Evolutionary conservation across 64 coral and sea anemone genomes (phyloP), one percentile per base, ranked within the genome.

Genomic region (Catalaphyllia jardinei): DNA sequence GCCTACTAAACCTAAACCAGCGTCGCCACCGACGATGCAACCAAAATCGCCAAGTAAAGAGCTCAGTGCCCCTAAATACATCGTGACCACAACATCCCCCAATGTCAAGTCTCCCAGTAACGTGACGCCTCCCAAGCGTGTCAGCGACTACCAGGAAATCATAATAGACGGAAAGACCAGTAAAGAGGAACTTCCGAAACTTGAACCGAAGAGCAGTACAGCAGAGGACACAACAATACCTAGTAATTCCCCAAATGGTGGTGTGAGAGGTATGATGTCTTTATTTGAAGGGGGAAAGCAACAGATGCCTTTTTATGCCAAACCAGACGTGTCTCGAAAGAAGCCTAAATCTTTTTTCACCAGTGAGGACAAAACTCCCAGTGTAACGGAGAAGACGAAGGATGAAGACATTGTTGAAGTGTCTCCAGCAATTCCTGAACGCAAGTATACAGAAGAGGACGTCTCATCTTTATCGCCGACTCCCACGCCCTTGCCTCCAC

Each of bases 321-420:
- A 92, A 92, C 90, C 90, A 18, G 90, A 92, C 14, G 57, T 71
- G 29, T 51, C 74, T 19, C 77, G 72, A 57, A 92, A 86, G 52
- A 87, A 57, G 5, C 30, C 33, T 9, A 75, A 20, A 5, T 8
- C 61, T 12, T 22, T 77, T 38, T 46, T 19, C 75, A 77, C 15
- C 75, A 76, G 17, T 27, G n/a, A 31, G 30, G 7, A 24, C 17
- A 8, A 77, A 77, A 8, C 31, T 52, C 75, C 49, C 31, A 46
- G 19, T 46, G 31, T 38, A 46, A 77, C 29, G 4, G 31, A 52
- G 19, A 77, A 35, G 29, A n/a, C 86, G 31, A 31, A 75, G 29
- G 25, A 31, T 6, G 69, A 75, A 33, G 17, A 75, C 27, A 31
- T 10, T 14, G 4, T 24, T n/a, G 31, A 75, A 35, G 27, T 29